These are phyloP conservation scores for Drosophila mauritiana DNA, from an alignment of 1,140 invertebrate genomes.

Conservation along the genomic window DNA sequence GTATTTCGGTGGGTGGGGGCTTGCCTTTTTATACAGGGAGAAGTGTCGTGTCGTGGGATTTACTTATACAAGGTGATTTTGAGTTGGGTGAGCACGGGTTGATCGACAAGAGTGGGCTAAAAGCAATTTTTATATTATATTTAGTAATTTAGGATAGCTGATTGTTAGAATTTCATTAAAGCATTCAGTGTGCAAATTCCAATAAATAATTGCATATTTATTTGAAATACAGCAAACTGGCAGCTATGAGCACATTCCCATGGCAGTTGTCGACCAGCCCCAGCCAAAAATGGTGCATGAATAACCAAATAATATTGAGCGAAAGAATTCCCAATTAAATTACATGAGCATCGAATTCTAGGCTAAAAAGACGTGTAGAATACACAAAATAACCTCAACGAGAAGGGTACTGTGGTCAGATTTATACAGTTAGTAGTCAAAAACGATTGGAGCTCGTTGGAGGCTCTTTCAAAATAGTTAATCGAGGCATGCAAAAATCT, in stretches of 20 bases:
- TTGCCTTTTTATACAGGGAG: constrained; percentile 33
- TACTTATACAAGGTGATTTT: constrained; percentile 42
- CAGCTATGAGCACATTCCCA: not conserved
- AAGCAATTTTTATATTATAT: no score
- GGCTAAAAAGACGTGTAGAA: constrained; percentile 34
- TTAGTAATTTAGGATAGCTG: no score
- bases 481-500: constrained; percentile 71
- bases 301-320: constrained; percentile 9
- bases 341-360: constrained; percentile 40
- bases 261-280: constrained; percentile 29
- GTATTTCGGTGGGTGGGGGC: constrained; percentile 4
- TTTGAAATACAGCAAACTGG: not conserved
- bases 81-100: not conserved
- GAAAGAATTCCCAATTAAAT: constrained; percentile 27
- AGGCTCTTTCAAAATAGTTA: constrained; percentile 32
- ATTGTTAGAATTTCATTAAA: no score
- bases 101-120: constrained; percentile 6
- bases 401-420: constrained; percentile 39
- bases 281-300: constrained; percentile 39
- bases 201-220: not conserved
- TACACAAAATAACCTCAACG: constrained; percentile 58
- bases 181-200: not conserved
- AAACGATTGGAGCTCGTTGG: constrained; percentile 46
- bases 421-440: constrained; percentile 56
- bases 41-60: constrained; percentile 2